Evolutionary conservation across 1,140 invertebrate species (phyloP).

Genomic region (Drosophila ficusphila): DNA sequence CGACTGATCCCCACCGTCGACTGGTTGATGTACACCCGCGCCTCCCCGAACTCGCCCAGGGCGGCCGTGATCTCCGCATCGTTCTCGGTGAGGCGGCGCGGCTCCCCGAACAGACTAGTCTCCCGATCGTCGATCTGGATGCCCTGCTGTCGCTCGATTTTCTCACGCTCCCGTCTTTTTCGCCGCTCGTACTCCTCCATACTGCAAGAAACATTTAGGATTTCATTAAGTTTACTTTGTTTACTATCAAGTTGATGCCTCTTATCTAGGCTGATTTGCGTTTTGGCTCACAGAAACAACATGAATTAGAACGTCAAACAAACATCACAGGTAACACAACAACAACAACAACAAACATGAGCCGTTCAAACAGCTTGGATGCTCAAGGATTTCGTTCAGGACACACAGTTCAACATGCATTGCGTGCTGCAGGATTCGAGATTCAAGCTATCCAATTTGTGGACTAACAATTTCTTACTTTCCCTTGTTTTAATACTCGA

Average conservation of each 20-base stretch:
- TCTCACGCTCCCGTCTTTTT: slow-evolving; percentile 87
- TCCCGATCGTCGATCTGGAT: slow-evolving; percentile 86
- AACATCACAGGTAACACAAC: slow-evolving; percentile 61
- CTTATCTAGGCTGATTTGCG: neutral
- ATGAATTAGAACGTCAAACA: slow-evolving; percentile 53
- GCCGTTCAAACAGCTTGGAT: slow-evolving; percentile 35
- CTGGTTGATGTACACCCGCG: slow-evolving; percentile 66
- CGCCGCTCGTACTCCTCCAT: slow-evolving; percentile 88
- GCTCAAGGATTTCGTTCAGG: neutral
- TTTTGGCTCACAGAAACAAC: slow-evolving; percentile 38
- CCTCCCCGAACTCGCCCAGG: slow-evolving; percentile 70
- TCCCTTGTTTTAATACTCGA: too few relatives aligned
- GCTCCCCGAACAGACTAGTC: slow-evolving; percentile 85
- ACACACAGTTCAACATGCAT: slow-evolving; percentile 62
- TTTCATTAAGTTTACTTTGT: too few relatives aligned
- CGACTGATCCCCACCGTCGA: slow-evolving; percentile 74
- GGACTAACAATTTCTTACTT: too few relatives aligned
- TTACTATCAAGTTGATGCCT: too few relatives aligned
- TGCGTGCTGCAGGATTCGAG: slow-evolving; percentile 16
- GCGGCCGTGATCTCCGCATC: slow-evolving; percentile 78
- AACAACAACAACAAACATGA: slow-evolving; percentile 63
- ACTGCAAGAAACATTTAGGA: slow-evolving; percentile 84
- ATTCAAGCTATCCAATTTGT: neutral
- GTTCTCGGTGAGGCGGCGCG: slow-evolving; percentile 84
- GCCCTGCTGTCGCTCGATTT: slow-evolving; percentile 89